Conservation (phyloP, 2,888 invertebrate genomes). For the Protodeltote pygarga region DNA sequence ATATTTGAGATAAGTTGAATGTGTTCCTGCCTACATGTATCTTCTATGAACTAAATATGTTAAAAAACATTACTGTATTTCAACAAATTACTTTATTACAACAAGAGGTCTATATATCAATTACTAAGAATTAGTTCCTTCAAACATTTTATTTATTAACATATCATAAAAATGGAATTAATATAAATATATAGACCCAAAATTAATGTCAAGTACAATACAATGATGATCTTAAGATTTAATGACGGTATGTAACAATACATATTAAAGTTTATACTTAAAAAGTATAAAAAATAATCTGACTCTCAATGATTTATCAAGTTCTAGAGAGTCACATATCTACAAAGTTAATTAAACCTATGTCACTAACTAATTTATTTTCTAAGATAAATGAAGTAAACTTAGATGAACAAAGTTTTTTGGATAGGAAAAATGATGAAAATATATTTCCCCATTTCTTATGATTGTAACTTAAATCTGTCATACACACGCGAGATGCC, state of each 20-base stretch:
- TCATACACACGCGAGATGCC: not conserved
- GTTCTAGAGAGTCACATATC: constrained; percentile 26
- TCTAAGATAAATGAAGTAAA: constrained; percentile 21
- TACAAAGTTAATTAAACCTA: constrained; percentile 33
- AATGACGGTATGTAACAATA: constrained; percentile 14
- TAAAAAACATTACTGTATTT: constrained; percentile 3
- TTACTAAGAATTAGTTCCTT: constrained; percentile 10
- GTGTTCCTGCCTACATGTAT: constrained; percentile 2
- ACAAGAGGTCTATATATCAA: constrained; percentile 21
- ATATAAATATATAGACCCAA: constrained; percentile 4
- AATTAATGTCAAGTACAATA: constrained; percentile 9
- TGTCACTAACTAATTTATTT: constrained; percentile 27
- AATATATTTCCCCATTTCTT: constrained; percentile 3
- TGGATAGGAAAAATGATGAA: constrained; percentile 11
- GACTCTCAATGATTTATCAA: constrained; percentile 21
- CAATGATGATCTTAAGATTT: constrained; percentile 9
- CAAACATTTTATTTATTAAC: constrained; percentile 16
- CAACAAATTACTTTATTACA: constrained; percentile 25
- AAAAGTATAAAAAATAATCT: constrained; percentile 37
- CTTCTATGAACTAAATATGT: constrained; percentile 15
- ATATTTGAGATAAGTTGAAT: constrained; percentile 3
- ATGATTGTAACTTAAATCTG: constrained; percentile 7
- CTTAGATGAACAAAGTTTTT: constrained; percentile 10
- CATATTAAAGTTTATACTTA: constrained; percentile 19
- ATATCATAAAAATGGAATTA: constrained; percentile 21